Percentiles rank a stretch among this genome's conserved stretches.
These are phyloP conservation scores for Ophthalmolycus amberensis DNA, from an alignment of 2,113 vertebrate species.

Conservation along the genomic window DNA sequence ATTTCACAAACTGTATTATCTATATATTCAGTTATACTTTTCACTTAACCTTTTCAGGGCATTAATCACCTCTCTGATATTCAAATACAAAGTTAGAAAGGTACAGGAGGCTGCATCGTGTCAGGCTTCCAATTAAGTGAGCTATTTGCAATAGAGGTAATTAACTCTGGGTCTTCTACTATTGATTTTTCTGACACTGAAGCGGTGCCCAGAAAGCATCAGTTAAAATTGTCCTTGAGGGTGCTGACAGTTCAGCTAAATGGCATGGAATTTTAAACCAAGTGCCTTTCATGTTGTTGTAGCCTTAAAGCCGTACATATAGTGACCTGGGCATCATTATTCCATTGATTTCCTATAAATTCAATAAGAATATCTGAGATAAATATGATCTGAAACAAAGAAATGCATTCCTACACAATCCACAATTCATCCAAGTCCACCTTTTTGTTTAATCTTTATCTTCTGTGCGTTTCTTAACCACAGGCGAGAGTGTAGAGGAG, in stretches of 20 bases:
- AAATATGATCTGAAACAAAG: background rate
- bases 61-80: constrained; percentile 9
- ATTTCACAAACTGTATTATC: background rate
- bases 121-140: constrained; percentile 38
- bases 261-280: constrained; percentile 16
- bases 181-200: constrained; percentile 56
- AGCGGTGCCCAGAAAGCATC: constrained; percentile 25
- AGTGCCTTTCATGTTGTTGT: background rate
- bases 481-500: constrained; percentile 96
- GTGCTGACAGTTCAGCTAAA: constrained; percentile 39
- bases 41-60: background rate
- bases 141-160: constrained; percentile 40
- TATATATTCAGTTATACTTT: background rate
- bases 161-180: constrained; percentile 18
- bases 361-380: background rate
- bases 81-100: constrained; percentile 13
- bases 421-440: background rate
- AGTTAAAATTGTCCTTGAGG: constrained; percentile 44
- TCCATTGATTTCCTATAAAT: background rate
- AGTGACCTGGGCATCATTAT: background rate
- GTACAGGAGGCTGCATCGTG: constrained; percentile 2
- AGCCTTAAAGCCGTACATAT: background rate
- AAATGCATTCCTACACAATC: background rate
- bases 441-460: background rate
- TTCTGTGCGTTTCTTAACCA: background rate